phyloP scores from a whole-genome alignment of 1,140 invertebrate species.

The Orussus abietinus region DNA sequence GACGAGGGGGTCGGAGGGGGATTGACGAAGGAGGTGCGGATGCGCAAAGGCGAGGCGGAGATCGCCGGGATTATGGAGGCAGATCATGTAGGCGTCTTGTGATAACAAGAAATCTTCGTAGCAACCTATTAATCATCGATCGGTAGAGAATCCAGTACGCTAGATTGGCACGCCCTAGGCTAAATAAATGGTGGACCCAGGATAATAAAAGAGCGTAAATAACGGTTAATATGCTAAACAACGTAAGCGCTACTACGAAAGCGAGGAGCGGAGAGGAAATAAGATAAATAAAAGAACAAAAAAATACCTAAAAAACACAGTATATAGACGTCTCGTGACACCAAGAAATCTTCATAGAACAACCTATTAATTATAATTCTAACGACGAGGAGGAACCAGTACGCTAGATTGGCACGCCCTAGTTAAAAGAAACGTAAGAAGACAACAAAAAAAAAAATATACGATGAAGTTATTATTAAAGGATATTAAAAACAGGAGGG shows the following conservation, averaged over 20 bases:
- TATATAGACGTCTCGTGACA: constrained; percentile 25
- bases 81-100: constrained; percentile 21
- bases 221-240: too few species aligned
- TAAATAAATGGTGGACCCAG: too few species aligned
- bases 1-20: neutral
- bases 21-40: constrained; percentile 3
- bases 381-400: constrained; percentile 21
- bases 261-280: too few species aligned
- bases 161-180: constrained; percentile 6
- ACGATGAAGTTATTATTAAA: constrained; percentile 18
- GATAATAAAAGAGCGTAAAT: too few species aligned
- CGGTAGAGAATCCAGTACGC: constrained; percentile 1
- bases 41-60: too few species aligned
- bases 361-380: constrained; percentile 21
- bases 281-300: too few species aligned
- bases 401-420: constrained; percentile 33
- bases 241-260: too few species aligned
- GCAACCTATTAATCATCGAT: constrained; percentile 19
- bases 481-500: constrained; percentile 26
- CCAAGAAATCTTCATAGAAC: constrained; percentile 22
- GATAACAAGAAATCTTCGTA: constrained; percentile 19
- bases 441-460: constrained; percentile 22
- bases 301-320: neutral
- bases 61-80: constrained; percentile 2
- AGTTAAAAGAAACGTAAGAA: constrained; percentile 14